Base-by-base conservation (phyloP, 2,797 vertebrate species). In the Aeoliscus strigatus region DNA sequence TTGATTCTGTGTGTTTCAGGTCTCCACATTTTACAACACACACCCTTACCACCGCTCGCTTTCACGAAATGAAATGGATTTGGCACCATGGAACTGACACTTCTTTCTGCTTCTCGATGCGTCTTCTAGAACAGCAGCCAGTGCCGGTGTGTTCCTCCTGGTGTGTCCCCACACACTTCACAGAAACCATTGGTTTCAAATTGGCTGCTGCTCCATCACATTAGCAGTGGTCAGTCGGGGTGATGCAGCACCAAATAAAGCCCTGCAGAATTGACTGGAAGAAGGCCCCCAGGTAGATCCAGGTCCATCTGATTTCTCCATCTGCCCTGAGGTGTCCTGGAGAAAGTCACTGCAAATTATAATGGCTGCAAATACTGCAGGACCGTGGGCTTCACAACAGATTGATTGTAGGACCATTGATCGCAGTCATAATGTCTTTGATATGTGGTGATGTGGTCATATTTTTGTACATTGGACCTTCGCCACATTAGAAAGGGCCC, bases 371-470 rank as follows among this genome's bases (percentile, higher is more conserved):
- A 5, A 40, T 39, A 25, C 21, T 16, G 32, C 32, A 39, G 9
- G 27, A 34, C 3, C 23, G 31, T 26, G n/a, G 31, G 51, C 37
- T 10, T 42, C 15, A 34, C 35, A 46, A 50, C 25, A 26, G 25
- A 17, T 40, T 8, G 38, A 57, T 24, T 37, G 4, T 27, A 4
- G 16, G 14, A n/a, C n/a, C n/a, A n/a, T n/a, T n/a, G 25, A 38
- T 50, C 21, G 27, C 42, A 35, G 40, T 12, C 49, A 39, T 49
- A 55, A 27, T 39, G 28, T 48, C 51, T 52, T 45, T 52, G n/a
- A n/a, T n/a, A n/a, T n/a, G n/a, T n/a, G n/a, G n/a, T n/a, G n/a
- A n/a, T n/a, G n/a, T n/a, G n/a, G n/a, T n/a, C n/a, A n/a, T n/a
- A n/a, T n/a, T n/a, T n/a, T n/a, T n/a, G n/a, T n/a, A n/a, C n/a